Evolutionary conservation across 2,113 vertebrate species (phyloP), one percentile per base, ranked within the genome.

Genomic region (Petroica traversi): DNA sequence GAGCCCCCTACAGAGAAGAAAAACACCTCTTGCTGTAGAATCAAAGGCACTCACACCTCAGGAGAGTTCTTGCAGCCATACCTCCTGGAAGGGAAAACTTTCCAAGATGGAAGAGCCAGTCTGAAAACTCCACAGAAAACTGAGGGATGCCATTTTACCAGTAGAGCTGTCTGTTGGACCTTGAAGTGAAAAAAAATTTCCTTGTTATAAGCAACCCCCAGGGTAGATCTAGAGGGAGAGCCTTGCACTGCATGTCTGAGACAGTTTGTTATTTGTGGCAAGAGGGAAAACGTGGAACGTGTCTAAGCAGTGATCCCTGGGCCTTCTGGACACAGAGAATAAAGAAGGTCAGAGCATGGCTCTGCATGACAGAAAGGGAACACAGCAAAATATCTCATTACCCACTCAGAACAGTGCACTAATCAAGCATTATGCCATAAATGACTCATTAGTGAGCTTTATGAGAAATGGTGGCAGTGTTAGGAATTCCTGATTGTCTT

Each of bases 201-300:
- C 14, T 58, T 5, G 0, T 84, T 62, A 77, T 38, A 86, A 55
- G 14, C 45, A 75, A 10, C 6, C 11, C 18, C 8, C 24, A 46
- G 10, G n/a, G n/a, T 0, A 51, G 89, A 62, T 31, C 19, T 62
- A 54, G 76, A 79, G 16, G 28, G 20, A 76, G 18, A 67, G 31
- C 63, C 31, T 51, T 9, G 38, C 33, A 28, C 46, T 11, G 6
- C 38, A 17, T 3, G 4, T 74, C 41, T 78, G 34, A 74, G 58
- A 55, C 15, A 61, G 33, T 20, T 46, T 31, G 48, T 54, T 71
- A n/a, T n/a, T n/a, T 75, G 45, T 43, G 46, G 17, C 40, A 72
- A 45, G 31, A 68, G 6, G 34, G 25, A 64, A 77, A 75, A 79
- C 1, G 1, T 3, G 1, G 29, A 34, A 19, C 1, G 1, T n/a